These are phyloP conservation scores for Hipposideros larvatus DNA, from an alignment of 2,797 vertebrate species.

Conservation along the genomic window DNA sequence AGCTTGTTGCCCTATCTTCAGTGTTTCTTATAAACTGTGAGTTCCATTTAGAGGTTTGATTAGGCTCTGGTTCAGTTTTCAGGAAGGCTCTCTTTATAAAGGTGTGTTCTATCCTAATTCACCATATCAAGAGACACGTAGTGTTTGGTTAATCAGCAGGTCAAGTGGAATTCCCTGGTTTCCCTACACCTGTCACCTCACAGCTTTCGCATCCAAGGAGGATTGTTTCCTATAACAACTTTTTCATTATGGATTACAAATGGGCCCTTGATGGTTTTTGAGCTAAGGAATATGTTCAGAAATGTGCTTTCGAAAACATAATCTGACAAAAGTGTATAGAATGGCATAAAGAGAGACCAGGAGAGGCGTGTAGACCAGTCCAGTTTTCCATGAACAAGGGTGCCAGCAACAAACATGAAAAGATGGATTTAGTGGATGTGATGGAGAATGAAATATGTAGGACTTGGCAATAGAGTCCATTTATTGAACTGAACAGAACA, in stretches of 20 bases:
- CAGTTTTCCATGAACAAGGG: not conserved
- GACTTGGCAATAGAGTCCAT: not conserved
- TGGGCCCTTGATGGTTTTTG: not conserved
- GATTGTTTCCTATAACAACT: not conserved
- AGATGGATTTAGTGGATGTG: not conserved
- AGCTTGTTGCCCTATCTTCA: not conserved
- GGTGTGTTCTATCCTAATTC: not conserved
- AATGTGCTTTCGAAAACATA: conserved; percentile 36
- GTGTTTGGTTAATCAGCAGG: not conserved
- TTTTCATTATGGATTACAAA: not conserved
- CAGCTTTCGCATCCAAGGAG: not conserved
- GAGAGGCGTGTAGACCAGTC: not conserved
- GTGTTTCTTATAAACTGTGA: not conserved
- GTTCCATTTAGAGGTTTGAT: not conserved
- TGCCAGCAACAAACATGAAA: not conserved
- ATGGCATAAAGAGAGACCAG: not conserved
- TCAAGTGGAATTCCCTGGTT: not conserved
- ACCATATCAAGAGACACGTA: not conserved
- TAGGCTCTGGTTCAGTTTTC: not conserved
- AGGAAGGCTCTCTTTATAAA: not conserved
- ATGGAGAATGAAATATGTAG: not conserved
- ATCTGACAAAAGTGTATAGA: not conserved
- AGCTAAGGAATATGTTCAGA: not conserved
- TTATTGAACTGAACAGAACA: not conserved
- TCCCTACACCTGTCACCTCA: not conserved